Base-by-base conservation (phyloP, 1,140 invertebrate species). In the Drosophila baimaii region DNA sequence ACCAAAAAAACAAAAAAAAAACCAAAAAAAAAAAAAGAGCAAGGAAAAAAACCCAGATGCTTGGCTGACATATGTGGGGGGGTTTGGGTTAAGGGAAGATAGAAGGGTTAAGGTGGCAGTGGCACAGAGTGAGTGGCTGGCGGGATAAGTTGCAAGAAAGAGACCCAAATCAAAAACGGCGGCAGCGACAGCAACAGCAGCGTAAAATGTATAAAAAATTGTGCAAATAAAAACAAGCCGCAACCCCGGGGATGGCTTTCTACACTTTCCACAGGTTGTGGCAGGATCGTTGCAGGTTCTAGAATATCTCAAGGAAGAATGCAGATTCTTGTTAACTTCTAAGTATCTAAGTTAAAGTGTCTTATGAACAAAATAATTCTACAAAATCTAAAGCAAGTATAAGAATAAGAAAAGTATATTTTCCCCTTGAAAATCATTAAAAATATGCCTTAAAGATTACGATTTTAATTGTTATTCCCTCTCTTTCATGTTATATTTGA, bases 151-250 rank as follows among this genome's bases (percentile, higher is more conserved):
- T 52, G 69, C 41, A 66, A 41, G 59, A 35, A 21, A 21, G 75
- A 63, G 61, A 64, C 29, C 31, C 64, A 82, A 86, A 82, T 86
- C 83, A 86, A 72, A 86, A 86, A 62, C 68, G 81, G 56, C 78
- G 66, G 81, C 57, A 13, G n/a, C 73, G 80, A 52, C 59, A 54
- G 55, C 44, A 82, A 61, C 66, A 63, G 58, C 54, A 76, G 44
- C 65, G 47, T 47, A 70, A 83, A 84, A 71, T 79, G 49, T 62
- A 55, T 55, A 55, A 47, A 47, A 54, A 75, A 46, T 56, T 35
- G 23, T 43, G 33, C 37, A 68, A 72, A 58, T 23, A 81, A 35
- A 35, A 74, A 65, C 3, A 29, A 29, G 19, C 8, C n/a, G 39
- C 62, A 44, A 27, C 19, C 15, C 19, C 15, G 17, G 33, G 37